These are phyloP conservation scores for Pseudomyrmex dendroicus DNA, from an alignment of 1,140 invertebrate species.

Conservation along the genomic window DNA sequence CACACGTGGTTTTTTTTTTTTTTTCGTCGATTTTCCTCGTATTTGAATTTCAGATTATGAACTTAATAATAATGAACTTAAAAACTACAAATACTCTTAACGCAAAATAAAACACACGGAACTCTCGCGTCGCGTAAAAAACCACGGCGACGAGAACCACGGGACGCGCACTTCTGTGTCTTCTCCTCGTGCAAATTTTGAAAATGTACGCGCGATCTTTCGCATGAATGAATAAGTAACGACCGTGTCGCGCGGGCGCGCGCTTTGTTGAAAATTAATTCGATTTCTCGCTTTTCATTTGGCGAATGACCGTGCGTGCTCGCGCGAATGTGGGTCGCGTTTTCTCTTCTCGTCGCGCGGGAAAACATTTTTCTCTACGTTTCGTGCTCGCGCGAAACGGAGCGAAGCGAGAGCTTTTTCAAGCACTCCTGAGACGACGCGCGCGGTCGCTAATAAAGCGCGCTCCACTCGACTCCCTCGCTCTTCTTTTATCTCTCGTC, in stretches of 20 bases:
- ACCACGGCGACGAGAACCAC: too few species aligned
- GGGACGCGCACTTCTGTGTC: not conserved
- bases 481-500: not conserved
- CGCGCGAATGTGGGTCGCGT: not conserved
- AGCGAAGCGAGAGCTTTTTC: conserved; percentile 38
- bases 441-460: conserved; percentile 44
- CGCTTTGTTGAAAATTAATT: conserved; percentile 11
- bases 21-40: not conserved
- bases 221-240: conserved; percentile 4
- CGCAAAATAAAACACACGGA: too few species aligned
- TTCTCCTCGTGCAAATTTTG: not conserved
- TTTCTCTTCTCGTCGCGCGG: conserved; percentile 4
- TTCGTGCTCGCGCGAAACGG: too few species aligned
- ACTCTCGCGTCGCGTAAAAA: too few species aligned
- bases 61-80: too few species aligned
- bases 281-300: conserved; percentile 32
- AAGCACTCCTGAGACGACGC: conserved; percentile 27
- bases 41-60: not conserved
- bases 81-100: too few species aligned
- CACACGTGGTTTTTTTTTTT: not conserved
- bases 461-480: conserved; percentile 12
- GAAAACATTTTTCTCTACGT: not conserved
- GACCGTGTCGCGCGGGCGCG: not conserved
- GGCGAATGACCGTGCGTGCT: not conserved
- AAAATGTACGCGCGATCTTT: not conserved